Percentiles rank a stretch among this genome's conserved stretches.
Conservation (phyloP, 2,888 invertebrate genomes). For the Drosophila cognata region DNA sequence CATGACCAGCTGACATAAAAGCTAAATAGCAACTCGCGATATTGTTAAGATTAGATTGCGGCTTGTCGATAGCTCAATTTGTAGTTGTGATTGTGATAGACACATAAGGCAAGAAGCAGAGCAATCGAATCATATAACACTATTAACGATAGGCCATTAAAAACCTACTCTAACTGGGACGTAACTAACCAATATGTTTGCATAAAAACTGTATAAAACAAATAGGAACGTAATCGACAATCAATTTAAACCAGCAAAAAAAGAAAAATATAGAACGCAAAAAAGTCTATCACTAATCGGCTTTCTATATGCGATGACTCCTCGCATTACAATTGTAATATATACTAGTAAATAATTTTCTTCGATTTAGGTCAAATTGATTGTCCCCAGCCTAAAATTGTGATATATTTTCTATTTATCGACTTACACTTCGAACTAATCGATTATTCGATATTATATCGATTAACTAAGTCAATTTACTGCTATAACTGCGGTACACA, state of each 20-base stretch:
- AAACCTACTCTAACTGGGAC: background rate
- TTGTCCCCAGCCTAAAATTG: background rate
- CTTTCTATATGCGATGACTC: background rate
- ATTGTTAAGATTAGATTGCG: conserved; percentile 57
- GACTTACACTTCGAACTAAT: background rate
- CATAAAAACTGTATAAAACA: background rate
- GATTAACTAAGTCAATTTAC: background rate
- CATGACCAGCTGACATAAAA: background rate
- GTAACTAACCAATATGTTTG: background rate
- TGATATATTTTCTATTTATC: background rate
- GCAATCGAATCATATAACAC: background rate
- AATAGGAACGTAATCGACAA: background rate
- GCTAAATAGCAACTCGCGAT: background rate
- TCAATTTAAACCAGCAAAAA: background rate
- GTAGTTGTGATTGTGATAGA: conserved; percentile 18
- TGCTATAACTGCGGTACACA: background rate
- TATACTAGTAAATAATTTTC: background rate
- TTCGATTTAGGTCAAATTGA: background rate
- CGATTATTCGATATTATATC: background rate
- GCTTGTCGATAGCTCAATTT: conserved; percentile 28
- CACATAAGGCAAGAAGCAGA: background rate
- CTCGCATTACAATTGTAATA: background rate
- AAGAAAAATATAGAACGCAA: background rate
- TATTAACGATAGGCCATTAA: background rate
- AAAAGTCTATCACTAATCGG: background rate